These are phyloP conservation scores for Conomelus anceps DNA, from an alignment of 2,888 invertebrate species.

Conservation along the genomic window DNA sequence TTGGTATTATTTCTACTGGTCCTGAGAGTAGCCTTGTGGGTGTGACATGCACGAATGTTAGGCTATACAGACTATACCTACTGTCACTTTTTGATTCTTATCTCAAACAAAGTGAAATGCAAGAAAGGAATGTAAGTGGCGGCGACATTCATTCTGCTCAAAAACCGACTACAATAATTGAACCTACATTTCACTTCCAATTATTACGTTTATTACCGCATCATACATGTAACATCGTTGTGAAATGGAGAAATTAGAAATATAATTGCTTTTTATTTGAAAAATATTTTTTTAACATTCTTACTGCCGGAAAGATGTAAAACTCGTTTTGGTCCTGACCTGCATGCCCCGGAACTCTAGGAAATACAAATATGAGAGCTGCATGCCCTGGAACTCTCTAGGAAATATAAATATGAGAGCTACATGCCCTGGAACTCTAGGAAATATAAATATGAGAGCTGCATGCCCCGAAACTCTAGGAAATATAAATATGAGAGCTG, in stretches of 20 bases:
- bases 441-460: too few species aligned
- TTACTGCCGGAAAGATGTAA: not conserved
- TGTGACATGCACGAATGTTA: not conserved
- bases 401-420: too few species aligned
- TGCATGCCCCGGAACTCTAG: too few species aligned
- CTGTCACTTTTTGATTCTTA: not conserved
- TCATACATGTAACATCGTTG: not conserved
- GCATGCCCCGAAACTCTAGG: too few species aligned
- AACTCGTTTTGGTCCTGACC: not conserved
- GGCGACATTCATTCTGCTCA: not conserved
- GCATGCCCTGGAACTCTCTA: too few species aligned
- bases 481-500: too few species aligned
- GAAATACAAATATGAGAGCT: too few species aligned
- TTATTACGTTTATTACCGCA: not conserved
- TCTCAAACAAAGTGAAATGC: not conserved
- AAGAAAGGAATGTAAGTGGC: not conserved
- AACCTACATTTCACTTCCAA: not conserved
- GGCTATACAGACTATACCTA: too few species aligned
- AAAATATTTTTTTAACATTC: not conserved
- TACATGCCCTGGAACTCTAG: too few species aligned
- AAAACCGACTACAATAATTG: not conserved
- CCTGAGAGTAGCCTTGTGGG: not conserved
- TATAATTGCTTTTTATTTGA: not conserved
- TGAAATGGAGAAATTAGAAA: not conserved
- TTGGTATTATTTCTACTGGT: too few species aligned